A percentile compares a stretch with the other conserved stretches of the same genome.
Conservation (phyloP, 2,888 invertebrate genomes). For the Pomacea canaliculata region DNA sequence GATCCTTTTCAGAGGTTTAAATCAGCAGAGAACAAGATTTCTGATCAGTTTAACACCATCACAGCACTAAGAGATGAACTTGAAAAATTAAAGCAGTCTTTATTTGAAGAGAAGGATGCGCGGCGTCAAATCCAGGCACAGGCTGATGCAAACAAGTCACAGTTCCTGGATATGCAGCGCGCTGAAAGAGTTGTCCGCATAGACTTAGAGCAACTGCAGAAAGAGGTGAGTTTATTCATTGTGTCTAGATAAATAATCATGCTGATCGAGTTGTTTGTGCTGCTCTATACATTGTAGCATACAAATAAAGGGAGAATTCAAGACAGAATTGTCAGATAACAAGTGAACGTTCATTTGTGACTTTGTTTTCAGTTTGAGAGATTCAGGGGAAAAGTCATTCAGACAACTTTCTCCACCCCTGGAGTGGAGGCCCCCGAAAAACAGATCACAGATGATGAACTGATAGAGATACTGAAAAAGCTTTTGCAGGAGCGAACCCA, state of each 20-base stretch:
- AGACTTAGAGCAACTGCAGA: slow-evolving; percentile 64
- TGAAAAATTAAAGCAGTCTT: slow-evolving; percentile 53
- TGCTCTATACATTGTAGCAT: not conserved
- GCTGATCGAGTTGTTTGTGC: not conserved
- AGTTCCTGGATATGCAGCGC: slow-evolving; percentile 63
- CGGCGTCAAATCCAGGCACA: slow-evolving; percentile 58
- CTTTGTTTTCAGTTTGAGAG: slow-evolving; percentile 57
- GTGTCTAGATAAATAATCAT: not conserved
- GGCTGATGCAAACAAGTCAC: slow-evolving; percentile 54
- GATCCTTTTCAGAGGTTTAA: slow-evolving; percentile 61
- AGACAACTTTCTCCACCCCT: slow-evolving; percentile 65
- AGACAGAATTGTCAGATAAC: not conserved
- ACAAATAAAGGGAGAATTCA: not conserved
- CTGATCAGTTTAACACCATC: slow-evolving; percentile 60
- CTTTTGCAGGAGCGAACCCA: slow-evolving; percentile 61
- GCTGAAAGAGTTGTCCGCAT: slow-evolving; percentile 66
- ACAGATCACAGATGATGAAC: slow-evolving; percentile 63
- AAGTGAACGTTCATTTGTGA: too few species aligned
- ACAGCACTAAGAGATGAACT: slow-evolving; percentile 58
- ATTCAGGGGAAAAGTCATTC: slow-evolving; percentile 65
- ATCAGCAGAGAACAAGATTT: slow-evolving; percentile 60
- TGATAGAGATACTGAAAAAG: slow-evolving; percentile 61
- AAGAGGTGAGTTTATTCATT: slow-evolving; percentile 52
- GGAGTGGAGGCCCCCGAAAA: slow-evolving; percentile 62
- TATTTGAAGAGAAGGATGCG: slow-evolving; percentile 56